Percentiles rank a stretch among this genome's conserved stretches.
Conservation (phyloP, 2,888 invertebrate genomes). For the Drosophila fungiperda region DNA sequence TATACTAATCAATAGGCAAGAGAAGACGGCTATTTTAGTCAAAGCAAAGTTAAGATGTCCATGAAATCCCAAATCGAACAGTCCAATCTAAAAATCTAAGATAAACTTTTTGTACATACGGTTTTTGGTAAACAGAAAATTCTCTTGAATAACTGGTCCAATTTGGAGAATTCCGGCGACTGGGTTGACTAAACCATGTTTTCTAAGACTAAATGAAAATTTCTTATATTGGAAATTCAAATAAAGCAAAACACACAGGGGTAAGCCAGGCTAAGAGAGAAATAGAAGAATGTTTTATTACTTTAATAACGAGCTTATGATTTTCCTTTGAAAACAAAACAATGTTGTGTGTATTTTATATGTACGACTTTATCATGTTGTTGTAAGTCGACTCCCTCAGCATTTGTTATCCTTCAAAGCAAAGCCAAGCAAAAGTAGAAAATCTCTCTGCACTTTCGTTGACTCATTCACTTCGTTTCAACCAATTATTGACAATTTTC, state of each 20-base stretch:
- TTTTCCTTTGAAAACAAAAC: not conserved
- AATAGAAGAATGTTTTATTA: not conserved
- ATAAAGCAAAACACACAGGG: not conserved
- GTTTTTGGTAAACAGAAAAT: not conserved
- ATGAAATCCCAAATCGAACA: not conserved
- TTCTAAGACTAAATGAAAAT: not conserved
- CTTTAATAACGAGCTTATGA: not conserved
- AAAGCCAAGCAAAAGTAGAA: conserved; percentile 23
- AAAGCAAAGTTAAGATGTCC: not conserved
- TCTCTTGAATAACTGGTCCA: not conserved
- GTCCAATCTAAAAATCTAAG: too few species aligned
- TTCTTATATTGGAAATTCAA: not conserved
- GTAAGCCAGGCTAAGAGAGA: not conserved
- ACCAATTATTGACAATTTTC: conserved; percentile 66
- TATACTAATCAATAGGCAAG: not conserved
- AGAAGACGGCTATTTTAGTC: not conserved
- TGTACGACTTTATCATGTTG: not conserved
- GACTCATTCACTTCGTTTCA: conserved; percentile 25
- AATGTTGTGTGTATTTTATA: not conserved
- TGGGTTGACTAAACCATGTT: not conserved
- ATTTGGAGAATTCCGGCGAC: not conserved
- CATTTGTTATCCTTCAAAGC: not conserved
- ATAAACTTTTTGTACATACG: too few species aligned
- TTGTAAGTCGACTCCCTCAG: not conserved
- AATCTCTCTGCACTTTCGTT: not conserved